Base-by-base conservation (phyloP, 1,140 invertebrate species). In the Cepaea nemoralis region DNA sequence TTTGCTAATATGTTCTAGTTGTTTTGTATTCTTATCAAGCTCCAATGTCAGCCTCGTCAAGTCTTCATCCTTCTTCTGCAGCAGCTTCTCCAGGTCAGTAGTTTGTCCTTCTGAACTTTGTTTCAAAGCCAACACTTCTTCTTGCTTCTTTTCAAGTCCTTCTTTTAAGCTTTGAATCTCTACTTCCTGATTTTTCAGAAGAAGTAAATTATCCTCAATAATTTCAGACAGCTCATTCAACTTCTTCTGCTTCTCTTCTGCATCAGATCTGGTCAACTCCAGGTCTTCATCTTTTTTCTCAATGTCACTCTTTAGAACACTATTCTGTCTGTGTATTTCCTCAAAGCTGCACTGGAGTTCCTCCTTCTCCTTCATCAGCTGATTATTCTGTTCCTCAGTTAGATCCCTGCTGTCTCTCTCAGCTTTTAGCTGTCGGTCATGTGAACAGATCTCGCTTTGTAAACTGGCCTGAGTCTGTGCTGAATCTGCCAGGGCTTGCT, bases 401-500 rank as follows among this genome's bases (percentile, higher is more conserved):
- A 75, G 24, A 6, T 75, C 40, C 3, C 10, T 31, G 14, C 35
- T 27, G 31, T 48, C 31, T 6, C 3, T 48, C 45, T 55, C n/a
- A 33, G 67, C 59, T 40, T 76, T 81, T 27, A 78, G 37, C 16
- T 76, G 45, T 19, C 48, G 22, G 35, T 85, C 83, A 16, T n/a
- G n/a, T 5, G 69, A 67, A 42, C 71, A 19, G 16, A 77, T 66
- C 78, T 82, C 39, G n/a, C 39, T 45, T 12, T 77, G 70, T 42
- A 82, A 37, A 22, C 8, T 55, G 39, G 31, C 70, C 16, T 81
- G 50, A 2, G 45, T 42, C 8, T 70, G 50, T 5, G 40, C 63
- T 6, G 78, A 78, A 22, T 80, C 69, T 22, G 76, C 37, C 67
- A 83, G 69, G 19, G 40, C 48, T 33, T 83, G 63, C 48, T 81